Base-by-base conservation (phyloP, 2,797 vertebrate species). In the Karalla daura region DNA sequence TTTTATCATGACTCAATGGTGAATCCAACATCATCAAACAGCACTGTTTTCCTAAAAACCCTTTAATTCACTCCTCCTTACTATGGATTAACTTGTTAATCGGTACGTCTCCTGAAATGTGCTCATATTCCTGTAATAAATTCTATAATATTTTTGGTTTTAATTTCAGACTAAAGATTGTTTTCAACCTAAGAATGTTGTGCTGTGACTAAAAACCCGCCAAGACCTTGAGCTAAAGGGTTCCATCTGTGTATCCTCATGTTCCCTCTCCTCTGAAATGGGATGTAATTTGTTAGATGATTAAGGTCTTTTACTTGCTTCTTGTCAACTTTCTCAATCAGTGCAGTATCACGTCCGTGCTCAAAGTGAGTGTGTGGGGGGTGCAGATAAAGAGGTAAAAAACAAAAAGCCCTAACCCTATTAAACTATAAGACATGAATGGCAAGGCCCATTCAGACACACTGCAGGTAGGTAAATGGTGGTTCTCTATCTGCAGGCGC, bases 191-290 rank as follows among this genome's bases (percentile, higher is more conserved):
- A 39, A 51, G 18, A 53, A 5, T 18, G 11, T 40, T 51, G 5
- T 37, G 13, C 7, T 63, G 18, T 54, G 25, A 50, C 32, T 47
- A 21, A 59, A 68, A 24, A 7, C 37, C 50, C 53, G 41, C 43
- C 55, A 75, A 51, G 11, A 44, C 18, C 17, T 54, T 40, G 14
- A 13, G n/a, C 15, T 54, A 52, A 59, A 23, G 11, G 45, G 9
- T 62, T 20, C 60, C 59, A 63, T 71, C 28, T 85, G 64, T 54
- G 45, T 69, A 56, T 73, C 54, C 39, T 70, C 20, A 28, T 30
- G 8, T 74, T 54, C 18, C 32, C 44, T 70, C 7, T 50, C 15
- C 6, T 50, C 41, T 70, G 27, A 50, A 37, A 64, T 43, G 23
- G 17, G 21, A 49, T 61, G n/a, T 28, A 52, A 72, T 56, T n/a